These are phyloP conservation scores for Pollachius pollachius DNA, from an alignment of 2,113 vertebrate genomes.

Conservation along the genomic window DNA sequence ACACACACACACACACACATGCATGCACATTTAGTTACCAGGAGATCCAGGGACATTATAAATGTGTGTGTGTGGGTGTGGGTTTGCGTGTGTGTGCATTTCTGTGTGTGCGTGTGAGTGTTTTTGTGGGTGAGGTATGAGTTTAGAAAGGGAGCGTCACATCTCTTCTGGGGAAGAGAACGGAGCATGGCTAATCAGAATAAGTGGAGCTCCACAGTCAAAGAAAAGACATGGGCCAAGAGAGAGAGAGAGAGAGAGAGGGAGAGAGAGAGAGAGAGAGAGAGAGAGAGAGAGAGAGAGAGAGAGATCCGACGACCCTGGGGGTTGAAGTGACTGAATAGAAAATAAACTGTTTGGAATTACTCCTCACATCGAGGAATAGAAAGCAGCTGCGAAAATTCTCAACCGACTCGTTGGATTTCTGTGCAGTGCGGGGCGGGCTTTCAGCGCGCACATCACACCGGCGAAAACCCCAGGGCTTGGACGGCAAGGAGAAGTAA, in stretches of 20 bases:
- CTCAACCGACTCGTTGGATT: constrained; percentile 52
- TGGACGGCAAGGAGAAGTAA: constrained; percentile 31
- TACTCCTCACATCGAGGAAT: constrained; percentile 74
- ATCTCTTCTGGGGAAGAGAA: constrained; percentile 43
- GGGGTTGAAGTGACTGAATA: constrained; percentile 70
- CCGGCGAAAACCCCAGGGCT: constrained; percentile 48
- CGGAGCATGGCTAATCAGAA: constrained; percentile 40
- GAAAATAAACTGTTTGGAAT: constrained; percentile 81
- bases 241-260: constrained; percentile 14
- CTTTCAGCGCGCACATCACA: constrained; percentile 60
- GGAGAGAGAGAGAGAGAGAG: no score
- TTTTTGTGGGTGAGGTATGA: not conserved
- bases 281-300: constrained; percentile 35
- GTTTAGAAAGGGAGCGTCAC: constrained; percentile 29
- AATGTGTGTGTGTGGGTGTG: not conserved
- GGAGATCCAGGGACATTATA: not conserved
- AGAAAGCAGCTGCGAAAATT: constrained; percentile 73
- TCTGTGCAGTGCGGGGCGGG: constrained; percentile 61
- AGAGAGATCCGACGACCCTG: constrained; percentile 63
- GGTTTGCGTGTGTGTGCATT: not conserved
- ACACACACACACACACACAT: not conserved
- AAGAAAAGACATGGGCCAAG: constrained; percentile 57
- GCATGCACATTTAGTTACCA: not conserved
- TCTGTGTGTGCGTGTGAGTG: not conserved
- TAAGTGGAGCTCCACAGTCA: constrained; percentile 47